Evolutionary conservation across 2,113 vertebrate genomes (phyloP).

Genomic region (Mellivora capensis): DNA sequence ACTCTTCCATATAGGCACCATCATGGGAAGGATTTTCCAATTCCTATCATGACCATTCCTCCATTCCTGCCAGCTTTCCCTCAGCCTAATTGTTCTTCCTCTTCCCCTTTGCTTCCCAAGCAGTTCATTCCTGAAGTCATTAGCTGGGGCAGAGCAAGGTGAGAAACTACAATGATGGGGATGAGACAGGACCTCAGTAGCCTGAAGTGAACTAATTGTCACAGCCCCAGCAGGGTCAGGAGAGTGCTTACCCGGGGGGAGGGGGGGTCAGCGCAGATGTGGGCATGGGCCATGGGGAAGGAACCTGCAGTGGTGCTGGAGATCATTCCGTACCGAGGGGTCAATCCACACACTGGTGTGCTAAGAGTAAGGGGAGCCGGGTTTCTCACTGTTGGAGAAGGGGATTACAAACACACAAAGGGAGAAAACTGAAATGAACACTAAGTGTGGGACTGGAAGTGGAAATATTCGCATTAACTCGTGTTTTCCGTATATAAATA

Average conservation of each 20-base stretch:
- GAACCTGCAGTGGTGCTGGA: background rate
- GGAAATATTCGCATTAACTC: background rate
- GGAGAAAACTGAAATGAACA: background rate
- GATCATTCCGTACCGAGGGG: too few relatives aligned
- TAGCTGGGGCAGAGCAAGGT: background rate
- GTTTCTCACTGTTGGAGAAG: background rate
- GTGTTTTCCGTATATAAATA: background rate
- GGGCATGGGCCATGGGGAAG: accelerated
- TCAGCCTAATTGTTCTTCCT: background rate
- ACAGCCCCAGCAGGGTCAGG: background rate
- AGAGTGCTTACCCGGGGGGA: background rate
- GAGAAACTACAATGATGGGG: too few relatives aligned
- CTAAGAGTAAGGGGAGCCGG: background rate
- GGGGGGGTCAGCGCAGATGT: background rate
- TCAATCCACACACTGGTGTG: background rate
- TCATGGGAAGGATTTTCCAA: background rate
- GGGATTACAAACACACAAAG: background rate
- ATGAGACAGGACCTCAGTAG: too few relatives aligned
- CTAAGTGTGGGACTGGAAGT: background rate
- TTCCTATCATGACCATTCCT: background rate
- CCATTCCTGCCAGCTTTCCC: background rate
- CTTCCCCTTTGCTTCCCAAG: background rate
- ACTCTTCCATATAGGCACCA: background rate
- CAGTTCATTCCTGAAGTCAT: background rate
- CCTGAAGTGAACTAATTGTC: background rate